Evolutionary conservation across 92 coral and sea anemone species (phyloP).

Genomic region (Epizoanthus illoricatus): DNA sequence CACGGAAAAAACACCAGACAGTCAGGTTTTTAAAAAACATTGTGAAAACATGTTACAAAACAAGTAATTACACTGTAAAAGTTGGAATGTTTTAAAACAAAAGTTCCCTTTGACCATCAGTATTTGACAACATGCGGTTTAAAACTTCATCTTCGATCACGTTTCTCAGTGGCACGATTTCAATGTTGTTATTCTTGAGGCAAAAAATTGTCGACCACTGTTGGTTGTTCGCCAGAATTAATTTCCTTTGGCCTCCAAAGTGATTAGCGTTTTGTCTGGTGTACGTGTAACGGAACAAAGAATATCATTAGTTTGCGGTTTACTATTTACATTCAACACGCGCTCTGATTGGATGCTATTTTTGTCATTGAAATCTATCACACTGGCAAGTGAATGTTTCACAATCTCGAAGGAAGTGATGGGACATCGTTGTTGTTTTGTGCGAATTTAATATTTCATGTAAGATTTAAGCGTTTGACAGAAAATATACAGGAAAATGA

Average conservation of each 20-base stretch:
- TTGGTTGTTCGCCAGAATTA: constrained; percentile 10
- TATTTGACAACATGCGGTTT: too few relatives aligned
- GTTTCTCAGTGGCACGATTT: too few relatives aligned
- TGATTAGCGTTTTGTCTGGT: constrained; percentile 32
- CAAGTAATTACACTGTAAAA: too few relatives aligned
- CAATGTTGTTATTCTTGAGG: background rate
- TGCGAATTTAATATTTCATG: constrained; percentile 20
- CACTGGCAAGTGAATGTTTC: constrained; percentile 22
- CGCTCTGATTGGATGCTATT: constrained; percentile 37
- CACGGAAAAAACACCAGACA: too few relatives aligned
- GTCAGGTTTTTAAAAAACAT: too few relatives aligned
- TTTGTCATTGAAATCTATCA: constrained; percentile 40
- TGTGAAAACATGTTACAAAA: too few relatives aligned
- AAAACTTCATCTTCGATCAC: too few relatives aligned
- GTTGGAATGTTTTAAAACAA: too few relatives aligned
- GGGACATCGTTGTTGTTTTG: constrained; percentile 25
- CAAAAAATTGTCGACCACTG: background rate
- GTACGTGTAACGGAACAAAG: constrained; percentile 22
- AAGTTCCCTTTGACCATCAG: too few relatives aligned
- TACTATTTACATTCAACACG: constrained; percentile 25
- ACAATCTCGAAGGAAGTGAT: constrained; percentile 24
- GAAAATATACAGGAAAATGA: background rate
- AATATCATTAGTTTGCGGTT: constrained; percentile 34
- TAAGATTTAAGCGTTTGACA: background rate
- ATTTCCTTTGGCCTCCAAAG: constrained; percentile 17